Evolutionary conservation across 2,113 vertebrate genomes (phyloP).

Genomic region (Hypanus sabinus): DNA sequence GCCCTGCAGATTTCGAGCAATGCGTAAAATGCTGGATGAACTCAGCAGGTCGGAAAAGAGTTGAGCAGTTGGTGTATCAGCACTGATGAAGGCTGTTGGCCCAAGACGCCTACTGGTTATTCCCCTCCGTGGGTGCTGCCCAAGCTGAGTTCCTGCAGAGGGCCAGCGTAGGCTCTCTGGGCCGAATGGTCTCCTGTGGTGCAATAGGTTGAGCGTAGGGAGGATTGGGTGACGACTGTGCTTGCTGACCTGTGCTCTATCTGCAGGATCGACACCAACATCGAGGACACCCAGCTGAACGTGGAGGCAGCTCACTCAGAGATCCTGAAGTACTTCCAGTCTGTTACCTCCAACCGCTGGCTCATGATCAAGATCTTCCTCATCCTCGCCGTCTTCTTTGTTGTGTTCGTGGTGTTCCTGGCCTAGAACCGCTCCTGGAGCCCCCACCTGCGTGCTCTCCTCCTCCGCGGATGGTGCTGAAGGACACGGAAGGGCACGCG

Average conservation of each 20-base stretch:
- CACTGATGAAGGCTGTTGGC: too few species aligned
- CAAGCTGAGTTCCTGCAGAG: too few species aligned
- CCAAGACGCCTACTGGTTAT: too few species aligned
- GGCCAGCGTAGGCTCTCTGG: too few species aligned
- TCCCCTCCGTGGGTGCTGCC: too few species aligned
- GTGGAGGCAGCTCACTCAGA: slow-evolving; percentile 81
- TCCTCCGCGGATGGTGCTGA: neutral
- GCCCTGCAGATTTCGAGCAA: too few species aligned
- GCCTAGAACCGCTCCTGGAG: slow-evolving; percentile 57
- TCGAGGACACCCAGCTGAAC: slow-evolving; percentile 81
- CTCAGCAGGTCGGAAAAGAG: too few species aligned
- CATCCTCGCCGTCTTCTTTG: slow-evolving; percentile 83
- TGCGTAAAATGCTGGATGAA: too few species aligned
- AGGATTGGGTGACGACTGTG: too few species aligned
- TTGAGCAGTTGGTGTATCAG: too few species aligned
- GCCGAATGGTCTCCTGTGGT: too few species aligned
- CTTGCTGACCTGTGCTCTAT: neutral
- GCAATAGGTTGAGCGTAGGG: too few species aligned
- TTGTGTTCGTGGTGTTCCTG: slow-evolving; percentile 87
- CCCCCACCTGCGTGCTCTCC: slow-evolving; percentile 31
- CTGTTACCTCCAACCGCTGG: slow-evolving; percentile 87
- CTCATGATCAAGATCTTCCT: slow-evolving; percentile 94
- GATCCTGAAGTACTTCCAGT: slow-evolving; percentile 92
- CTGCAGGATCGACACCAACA: slow-evolving; percentile 77
- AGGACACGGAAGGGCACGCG: neutral